phyloP scores from a whole-genome alignment of 2,113 vertebrate genomes.

The Amblyornis subalaris region DNA sequence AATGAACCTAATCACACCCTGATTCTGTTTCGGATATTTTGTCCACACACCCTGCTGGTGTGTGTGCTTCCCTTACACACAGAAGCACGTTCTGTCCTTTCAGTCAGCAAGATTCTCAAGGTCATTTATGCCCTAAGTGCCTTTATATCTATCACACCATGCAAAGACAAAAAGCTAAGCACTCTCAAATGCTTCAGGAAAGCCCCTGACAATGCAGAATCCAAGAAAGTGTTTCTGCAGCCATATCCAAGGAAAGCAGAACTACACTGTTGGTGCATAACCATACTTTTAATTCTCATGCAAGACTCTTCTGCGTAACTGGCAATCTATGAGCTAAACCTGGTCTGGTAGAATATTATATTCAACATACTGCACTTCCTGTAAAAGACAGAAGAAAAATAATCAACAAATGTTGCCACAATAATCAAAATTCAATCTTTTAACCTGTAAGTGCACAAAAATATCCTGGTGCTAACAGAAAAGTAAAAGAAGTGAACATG shows the following conservation, averaged over 20 bases:
- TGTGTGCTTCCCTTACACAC: not conserved
- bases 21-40: not conserved
- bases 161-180: not conserved
- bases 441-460: not conserved
- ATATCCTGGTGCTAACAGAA: not conserved
- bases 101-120: not conserved
- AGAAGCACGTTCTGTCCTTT: not conserved
- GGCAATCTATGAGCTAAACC: not conserved
- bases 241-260: not conserved
- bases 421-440: not conserved
- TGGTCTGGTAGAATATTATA: not conserved
- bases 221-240: not conserved
- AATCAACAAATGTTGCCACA: not conserved
- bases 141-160: fast-evolving
- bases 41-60: not conserved
- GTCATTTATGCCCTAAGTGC: not conserved
- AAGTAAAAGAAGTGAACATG: not conserved
- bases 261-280: fast-evolving
- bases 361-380: not conserved
- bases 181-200: not conserved
- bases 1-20: not conserved
- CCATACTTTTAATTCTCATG: not conserved
- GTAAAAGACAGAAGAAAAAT: not conserved
- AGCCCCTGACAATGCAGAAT: not conserved
- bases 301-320: not conserved